phyloP scores from a whole-genome alignment of 1,140 invertebrate genomes.

The Eriosoma lanigerum region DNA sequence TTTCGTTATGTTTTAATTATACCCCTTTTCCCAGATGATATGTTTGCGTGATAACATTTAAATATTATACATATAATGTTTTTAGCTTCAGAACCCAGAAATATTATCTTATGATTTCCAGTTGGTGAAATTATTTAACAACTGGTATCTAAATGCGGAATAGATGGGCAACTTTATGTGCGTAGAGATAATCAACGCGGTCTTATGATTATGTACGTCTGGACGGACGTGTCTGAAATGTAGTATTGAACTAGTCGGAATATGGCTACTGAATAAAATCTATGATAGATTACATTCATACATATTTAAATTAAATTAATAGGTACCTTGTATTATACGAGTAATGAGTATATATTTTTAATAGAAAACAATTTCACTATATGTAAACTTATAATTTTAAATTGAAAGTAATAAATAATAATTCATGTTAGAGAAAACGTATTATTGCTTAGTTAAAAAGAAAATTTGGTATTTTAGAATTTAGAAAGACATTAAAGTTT shows the following conservation, averaged over 20 bases:
- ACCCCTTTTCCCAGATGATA: neutral
- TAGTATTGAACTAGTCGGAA: neutral
- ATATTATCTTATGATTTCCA: constrained; percentile 36
- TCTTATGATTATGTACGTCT: constrained; percentile 23
- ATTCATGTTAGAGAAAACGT: too few relatives aligned
- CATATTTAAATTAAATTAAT: too few relatives aligned
- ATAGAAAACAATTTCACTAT: too few relatives aligned
- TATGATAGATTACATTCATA: too few relatives aligned
- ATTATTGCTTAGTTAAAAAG: too few relatives aligned
- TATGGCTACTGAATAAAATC: neutral
- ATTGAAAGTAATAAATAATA: too few relatives aligned
- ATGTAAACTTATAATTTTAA: too few relatives aligned
- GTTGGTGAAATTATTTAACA: constrained; percentile 13
- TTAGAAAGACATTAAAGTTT: too few relatives aligned
- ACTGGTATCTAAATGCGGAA: neutral
- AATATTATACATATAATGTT: neutral
- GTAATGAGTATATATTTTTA: too few relatives aligned
- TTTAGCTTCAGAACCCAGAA: constrained; percentile 13
- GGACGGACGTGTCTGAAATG: constrained; percentile 16
- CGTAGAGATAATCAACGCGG: constrained; percentile 25
- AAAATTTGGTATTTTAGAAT: too few relatives aligned
- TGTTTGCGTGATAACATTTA: neutral
- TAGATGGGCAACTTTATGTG: constrained; percentile 21
- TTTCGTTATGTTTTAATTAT: constrained; percentile 5
- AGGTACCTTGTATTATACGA: too few relatives aligned